Base-by-base conservation (phyloP, 1,140 invertebrate genomes). In the Rhizoglyphus robini region DNA sequence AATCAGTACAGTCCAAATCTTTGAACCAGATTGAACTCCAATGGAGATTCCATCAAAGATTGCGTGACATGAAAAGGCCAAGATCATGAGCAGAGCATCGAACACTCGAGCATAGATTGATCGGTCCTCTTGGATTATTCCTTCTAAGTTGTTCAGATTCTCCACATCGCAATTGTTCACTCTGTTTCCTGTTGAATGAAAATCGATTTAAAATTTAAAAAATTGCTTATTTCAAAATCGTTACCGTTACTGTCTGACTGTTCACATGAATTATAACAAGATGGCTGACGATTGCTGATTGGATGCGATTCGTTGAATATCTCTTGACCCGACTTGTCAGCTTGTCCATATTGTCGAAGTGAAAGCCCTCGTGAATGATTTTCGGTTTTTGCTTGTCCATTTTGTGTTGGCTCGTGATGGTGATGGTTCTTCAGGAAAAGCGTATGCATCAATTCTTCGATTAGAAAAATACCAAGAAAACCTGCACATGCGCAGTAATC, bases 41-140 rank as follows among this genome's bases (percentile, higher is more conserved):
- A 90, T 84, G 0, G 88, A 86, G 58, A 90, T 75, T 0, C 91
- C 91, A 81, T 96, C 91, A 72, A 96, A 91, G 0, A 93, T 77
- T 69, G 91, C 88, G 73, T 96, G 91, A 61, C 94, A 83, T 4
- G 89, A 90, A 15, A 96, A 78, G 1, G 90, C 90, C 4, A 63
- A 51, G 2, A 73, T 69, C 13, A 69, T 70, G 20, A 67, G 57
- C 5, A 72, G 54, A 29, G 57, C 69, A 15, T 58, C 48, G 1
- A 71, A 11, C 38, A 68, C 60, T 15, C 57, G 47, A 23, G 51
- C 61, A 27, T 5, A 51, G 25, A 30, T 32, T 18, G 31, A 36
- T 47, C 46, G 27, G 13, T 65, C 30, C 3, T 8, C 4, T 2
- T 30, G 31, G 18, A 41, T 66, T 57, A 68, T 69, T 54, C 82